Conservation (phyloP, 2,113 vertebrate genomes). For the Procavia capensis region DNA sequence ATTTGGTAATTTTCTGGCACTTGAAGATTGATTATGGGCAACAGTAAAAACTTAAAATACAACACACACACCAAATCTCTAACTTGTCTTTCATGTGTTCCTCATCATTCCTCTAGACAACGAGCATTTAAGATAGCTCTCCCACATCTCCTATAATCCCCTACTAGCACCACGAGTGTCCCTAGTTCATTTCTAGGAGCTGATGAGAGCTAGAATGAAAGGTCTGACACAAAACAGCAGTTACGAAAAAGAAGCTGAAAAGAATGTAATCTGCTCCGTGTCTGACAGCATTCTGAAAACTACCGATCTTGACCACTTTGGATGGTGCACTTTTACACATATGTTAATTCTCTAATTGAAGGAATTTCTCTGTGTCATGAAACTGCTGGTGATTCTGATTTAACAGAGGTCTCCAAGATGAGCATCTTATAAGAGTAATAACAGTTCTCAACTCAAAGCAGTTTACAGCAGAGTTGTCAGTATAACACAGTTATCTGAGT, state of each 20-base stretch:
- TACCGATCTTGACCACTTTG: not conserved
- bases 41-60: no score
- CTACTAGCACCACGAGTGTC: not conserved
- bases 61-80: no score
- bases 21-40: no score
- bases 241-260: not conserved
- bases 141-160: not conserved
- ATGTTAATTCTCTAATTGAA: not conserved
- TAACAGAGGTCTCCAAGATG: not conserved
- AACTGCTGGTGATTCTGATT: conserved; percentile 1
- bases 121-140: not conserved
- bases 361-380: not conserved
- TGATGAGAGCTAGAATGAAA: not conserved
- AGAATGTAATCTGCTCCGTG: not conserved
- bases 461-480: not conserved
- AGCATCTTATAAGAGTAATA: not conserved
- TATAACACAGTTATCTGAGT: not conserved
- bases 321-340: not conserved
- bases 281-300: conserved; percentile 22
- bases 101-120: not conserved
- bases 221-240: not conserved
- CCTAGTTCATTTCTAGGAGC: not conserved
- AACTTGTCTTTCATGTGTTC: no score
- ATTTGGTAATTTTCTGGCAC: no score
- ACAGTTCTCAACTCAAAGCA: not conserved